Evolutionary conservation across 1,140 invertebrate species (phyloP).

Genomic region (Leptinotarsa undecemlineata): DNA sequence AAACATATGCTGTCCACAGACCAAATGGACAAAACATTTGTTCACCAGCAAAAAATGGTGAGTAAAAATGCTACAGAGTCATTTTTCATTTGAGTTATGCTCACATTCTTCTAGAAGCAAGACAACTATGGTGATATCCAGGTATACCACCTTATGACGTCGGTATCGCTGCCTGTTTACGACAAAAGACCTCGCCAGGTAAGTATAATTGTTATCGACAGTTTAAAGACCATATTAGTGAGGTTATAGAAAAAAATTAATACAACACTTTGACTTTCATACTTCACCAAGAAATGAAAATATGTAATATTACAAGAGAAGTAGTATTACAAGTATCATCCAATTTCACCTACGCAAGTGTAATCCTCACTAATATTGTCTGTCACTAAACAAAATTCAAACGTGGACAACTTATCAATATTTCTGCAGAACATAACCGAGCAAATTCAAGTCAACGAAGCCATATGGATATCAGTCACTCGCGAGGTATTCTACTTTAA

Average conservation of each 20-base stretch:
- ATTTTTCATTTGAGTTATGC: background rate
- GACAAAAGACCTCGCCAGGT: constrained; percentile 67
- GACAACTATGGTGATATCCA: constrained; percentile 54
- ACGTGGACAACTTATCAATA: background rate
- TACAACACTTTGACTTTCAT: no score
- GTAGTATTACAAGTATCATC: no score
- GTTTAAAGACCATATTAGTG: no score
- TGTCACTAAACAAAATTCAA: no score
- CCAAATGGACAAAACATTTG: constrained; percentile 58
- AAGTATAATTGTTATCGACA: constrained; percentile 45
- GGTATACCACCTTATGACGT: constrained; percentile 68
- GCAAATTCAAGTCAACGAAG: constrained; percentile 90
- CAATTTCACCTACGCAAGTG: no score
- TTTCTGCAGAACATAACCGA: constrained; percentile 87
- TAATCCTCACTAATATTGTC: no score
- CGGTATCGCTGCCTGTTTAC: constrained; percentile 78
- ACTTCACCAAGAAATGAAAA: no score
- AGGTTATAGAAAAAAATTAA: no score
- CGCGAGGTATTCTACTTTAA: constrained; percentile 73
- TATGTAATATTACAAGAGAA: no score
- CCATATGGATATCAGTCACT: constrained; percentile 86
- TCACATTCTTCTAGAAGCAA: constrained; percentile 44
- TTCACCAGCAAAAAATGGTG: constrained; percentile 57
- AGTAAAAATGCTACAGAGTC: background rate
- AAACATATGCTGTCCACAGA: constrained; percentile 55